Percentiles rank a stretch among this genome's conserved stretches.
Conservation (phyloP, 2,113 vertebrate genomes). For the Anser brachyrhynchus region DNA sequence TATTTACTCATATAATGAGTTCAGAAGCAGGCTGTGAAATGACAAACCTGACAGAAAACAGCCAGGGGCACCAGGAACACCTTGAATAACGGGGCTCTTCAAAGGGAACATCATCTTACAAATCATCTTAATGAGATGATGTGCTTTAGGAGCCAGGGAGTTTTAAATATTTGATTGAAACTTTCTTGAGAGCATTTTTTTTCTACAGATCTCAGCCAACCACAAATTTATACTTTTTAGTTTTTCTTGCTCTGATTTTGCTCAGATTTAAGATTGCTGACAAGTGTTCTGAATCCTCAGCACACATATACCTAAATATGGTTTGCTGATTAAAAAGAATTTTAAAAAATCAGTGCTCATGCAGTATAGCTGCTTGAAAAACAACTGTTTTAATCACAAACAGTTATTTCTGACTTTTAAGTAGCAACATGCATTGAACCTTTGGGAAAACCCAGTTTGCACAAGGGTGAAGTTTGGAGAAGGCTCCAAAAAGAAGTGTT, state of each 20-base stretch:
- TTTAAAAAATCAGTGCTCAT: neutral
- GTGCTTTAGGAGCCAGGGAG: neutral
- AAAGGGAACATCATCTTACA: neutral
- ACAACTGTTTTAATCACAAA: neutral
- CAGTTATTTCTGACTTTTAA: neutral
- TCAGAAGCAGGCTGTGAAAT: neutral
- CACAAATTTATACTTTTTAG: neutral
- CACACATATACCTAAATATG: neutral
- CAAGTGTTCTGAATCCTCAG: conserved; percentile 1
- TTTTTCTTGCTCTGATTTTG: neutral
- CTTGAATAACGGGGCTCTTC: neutral
- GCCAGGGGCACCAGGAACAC: neutral
- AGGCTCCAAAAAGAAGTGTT: neutral
- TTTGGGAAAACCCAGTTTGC: neutral
- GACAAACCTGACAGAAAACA: neutral
- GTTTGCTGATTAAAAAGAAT: neutral
- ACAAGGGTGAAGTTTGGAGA: neutral
- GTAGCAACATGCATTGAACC: neutral
- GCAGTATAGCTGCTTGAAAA: neutral
- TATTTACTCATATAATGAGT: neutral
- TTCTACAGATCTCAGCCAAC: conserved; percentile 7
- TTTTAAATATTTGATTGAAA: conserved; percentile 39
- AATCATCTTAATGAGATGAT: conserved; percentile 3
- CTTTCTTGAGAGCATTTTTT: neutral
- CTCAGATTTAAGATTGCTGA: neutral